Conservation (phyloP, 2,113 vertebrate species). For the Motacilla alba region DNA sequence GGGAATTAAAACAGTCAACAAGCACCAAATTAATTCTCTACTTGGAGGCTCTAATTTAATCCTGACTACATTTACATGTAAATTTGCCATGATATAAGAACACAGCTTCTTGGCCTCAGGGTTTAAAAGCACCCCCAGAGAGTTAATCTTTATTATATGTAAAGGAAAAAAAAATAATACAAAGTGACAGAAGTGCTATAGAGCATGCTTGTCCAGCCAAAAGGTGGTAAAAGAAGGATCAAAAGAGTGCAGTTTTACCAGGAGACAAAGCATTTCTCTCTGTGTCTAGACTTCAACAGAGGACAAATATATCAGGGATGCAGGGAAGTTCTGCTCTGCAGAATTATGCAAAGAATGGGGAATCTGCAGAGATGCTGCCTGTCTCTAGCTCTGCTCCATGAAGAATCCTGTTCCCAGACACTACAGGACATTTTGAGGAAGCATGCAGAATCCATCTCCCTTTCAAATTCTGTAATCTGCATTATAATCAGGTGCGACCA, state of each 20-base stretch:
- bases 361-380: background rate
- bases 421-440: background rate
- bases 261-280: background rate
- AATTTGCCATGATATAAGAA: background rate
- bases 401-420: background rate
- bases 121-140: background rate
- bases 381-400: background rate
- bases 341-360: background rate
- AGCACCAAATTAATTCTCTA: background rate
- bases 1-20: background rate
- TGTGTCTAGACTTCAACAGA: background rate
- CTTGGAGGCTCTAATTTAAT: background rate
- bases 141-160: background rate
- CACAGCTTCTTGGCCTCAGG: background rate
- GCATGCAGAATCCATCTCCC: background rate
- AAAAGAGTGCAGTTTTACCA: background rate
- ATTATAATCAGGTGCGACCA: background rate
- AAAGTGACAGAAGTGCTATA: background rate
- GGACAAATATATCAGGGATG: background rate
- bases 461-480: background rate
- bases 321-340: background rate
- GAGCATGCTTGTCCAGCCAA: background rate
- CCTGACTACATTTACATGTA: background rate
- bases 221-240: background rate
- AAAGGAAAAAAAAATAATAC: background rate